phyloP scores from a whole-genome alignment of 1,140 invertebrate species.

The Drosophila guanche region DNA sequence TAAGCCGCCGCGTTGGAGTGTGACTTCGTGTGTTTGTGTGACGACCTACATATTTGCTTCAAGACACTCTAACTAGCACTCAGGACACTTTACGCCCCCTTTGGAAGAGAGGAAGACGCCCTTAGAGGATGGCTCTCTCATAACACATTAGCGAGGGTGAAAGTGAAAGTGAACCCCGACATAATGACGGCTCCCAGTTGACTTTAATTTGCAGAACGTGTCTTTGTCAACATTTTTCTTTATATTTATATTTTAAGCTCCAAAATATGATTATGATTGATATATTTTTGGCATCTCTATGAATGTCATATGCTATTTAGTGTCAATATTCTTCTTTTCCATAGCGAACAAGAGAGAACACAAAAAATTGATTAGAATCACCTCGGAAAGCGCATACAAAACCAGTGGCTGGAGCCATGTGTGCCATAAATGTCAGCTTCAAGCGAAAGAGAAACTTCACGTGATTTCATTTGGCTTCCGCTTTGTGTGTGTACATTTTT shows the following conservation, averaged over 20 bases:
- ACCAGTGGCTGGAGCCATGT: conserved; percentile 75
- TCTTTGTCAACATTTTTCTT: conserved; percentile 64
- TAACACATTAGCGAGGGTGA: conserved; percentile 81
- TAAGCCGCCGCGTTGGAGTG: conserved; percentile 69
- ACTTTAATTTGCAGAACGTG: conserved; percentile 69
- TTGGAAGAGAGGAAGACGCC: conserved; percentile 29
- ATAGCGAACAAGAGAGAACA: too few species aligned
- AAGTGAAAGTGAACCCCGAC: conserved; percentile 69
- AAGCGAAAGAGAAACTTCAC: conserved; percentile 62
- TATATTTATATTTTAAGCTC: conserved; percentile 67
- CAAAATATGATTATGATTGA: conserved; percentile 23
- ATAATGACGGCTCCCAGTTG: conserved; percentile 79
- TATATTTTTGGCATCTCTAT: conserved; percentile 38
- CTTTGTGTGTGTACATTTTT: conserved; percentile 32
- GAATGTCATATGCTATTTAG: conserved; percentile 54
- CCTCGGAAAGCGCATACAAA: conserved; percentile 73
- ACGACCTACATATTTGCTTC: conserved; percentile 78
- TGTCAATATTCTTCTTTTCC: conserved; percentile 37
- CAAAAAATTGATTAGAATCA: neutral
- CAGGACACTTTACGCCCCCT: conserved; percentile 25
- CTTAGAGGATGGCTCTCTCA: conserved; percentile 49
- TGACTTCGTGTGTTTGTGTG: conserved; percentile 50
- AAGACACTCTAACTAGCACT: conserved; percentile 51
- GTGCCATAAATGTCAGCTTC: conserved; percentile 75
- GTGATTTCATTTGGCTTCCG: conserved; percentile 34